Evolutionary conservation across 1,140 invertebrate species (phyloP).

Genomic region (Cephus cinctus): DNA sequence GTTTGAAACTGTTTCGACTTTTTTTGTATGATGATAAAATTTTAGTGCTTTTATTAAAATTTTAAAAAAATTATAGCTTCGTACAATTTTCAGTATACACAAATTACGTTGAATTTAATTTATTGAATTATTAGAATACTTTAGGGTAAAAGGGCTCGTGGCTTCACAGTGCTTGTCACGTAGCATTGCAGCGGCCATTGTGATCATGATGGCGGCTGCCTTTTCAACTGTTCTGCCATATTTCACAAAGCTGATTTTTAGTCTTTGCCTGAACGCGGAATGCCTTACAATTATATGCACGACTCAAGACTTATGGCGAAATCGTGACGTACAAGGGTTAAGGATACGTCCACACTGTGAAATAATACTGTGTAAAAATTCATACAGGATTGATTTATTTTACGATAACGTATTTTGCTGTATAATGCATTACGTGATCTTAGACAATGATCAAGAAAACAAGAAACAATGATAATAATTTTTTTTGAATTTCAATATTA

Average conservation of each 20-base stretch:
- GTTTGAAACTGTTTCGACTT: not conserved
- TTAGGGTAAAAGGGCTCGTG: not conserved
- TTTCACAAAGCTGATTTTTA: constrained; percentile 29
- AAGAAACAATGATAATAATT: no score
- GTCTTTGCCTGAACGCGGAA: constrained; percentile 19
- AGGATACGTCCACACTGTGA: constrained; percentile 12
- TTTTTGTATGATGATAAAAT: not conserved
- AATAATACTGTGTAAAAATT: not conserved
- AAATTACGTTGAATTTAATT: no score
- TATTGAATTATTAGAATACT: not conserved
- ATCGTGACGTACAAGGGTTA: constrained; percentile 8
- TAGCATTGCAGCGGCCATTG: not conserved
- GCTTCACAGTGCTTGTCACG: not conserved
- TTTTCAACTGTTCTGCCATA: constrained; percentile 28
- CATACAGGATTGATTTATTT: not conserved
- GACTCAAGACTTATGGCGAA: constrained; percentile 7
- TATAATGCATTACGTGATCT: not conserved
- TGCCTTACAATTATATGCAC: constrained; percentile 22
- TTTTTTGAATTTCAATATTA: not conserved
- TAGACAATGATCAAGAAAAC: no score
- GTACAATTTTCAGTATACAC: not conserved
- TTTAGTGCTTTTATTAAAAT: not conserved
- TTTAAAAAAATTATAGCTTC: not conserved
- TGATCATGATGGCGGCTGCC: constrained; percentile 21
- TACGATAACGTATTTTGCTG: not conserved